These are phyloP conservation scores for Platynereis dumerilii DNA, from an alignment of 2,888 invertebrate genomes.

Conservation along the genomic window DNA sequence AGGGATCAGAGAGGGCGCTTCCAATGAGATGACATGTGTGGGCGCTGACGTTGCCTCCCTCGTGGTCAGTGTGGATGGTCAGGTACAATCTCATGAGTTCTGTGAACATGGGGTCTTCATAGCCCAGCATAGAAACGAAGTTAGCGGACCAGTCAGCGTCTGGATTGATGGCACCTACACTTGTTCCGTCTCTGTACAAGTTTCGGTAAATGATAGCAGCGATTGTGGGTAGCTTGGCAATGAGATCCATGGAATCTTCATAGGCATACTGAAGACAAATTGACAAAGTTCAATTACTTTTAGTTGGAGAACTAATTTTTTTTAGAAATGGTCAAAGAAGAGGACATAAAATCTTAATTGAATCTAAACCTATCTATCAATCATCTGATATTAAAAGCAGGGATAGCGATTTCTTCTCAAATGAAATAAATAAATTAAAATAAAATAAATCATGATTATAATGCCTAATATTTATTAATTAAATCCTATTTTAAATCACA, in stretches of 20 bases:
- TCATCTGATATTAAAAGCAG: too few relatives aligned
- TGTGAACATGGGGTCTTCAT: slow-evolving; percentile 77
- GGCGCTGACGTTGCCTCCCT: slow-evolving; percentile 95
- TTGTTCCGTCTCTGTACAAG: slow-evolving; percentile 78
- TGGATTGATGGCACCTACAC: slow-evolving; percentile 86
- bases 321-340: neutral
- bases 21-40: slow-evolving; percentile 93
- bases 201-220: slow-evolving; percentile 95
- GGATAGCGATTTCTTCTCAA: too few relatives aligned
- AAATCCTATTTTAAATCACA: too few relatives aligned
- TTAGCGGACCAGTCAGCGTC: slow-evolving; percentile 93
- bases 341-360: slow-evolving; percentile 15
- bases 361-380: too few relatives aligned
- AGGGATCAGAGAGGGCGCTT: slow-evolving; percentile 92
- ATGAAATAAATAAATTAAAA: too few relatives aligned
- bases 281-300: too few relatives aligned
- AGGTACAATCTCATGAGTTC: slow-evolving; percentile 93
- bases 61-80: slow-evolving; percentile 95
- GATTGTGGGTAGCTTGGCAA: slow-evolving; percentile 91
- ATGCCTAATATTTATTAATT: too few relatives aligned
- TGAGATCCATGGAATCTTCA: slow-evolving; percentile 93
- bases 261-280: slow-evolving; percentile 71
- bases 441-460: too few relatives aligned
- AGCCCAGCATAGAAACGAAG: slow-evolving; percentile 88
- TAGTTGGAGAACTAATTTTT: slow-evolving; percentile 10